A percentile compares a stretch with the other conserved stretches of the same genome.
phyloP scores from a whole-genome alignment of 2,888 invertebrate genomes.

The Euphydryas editha region DNA sequence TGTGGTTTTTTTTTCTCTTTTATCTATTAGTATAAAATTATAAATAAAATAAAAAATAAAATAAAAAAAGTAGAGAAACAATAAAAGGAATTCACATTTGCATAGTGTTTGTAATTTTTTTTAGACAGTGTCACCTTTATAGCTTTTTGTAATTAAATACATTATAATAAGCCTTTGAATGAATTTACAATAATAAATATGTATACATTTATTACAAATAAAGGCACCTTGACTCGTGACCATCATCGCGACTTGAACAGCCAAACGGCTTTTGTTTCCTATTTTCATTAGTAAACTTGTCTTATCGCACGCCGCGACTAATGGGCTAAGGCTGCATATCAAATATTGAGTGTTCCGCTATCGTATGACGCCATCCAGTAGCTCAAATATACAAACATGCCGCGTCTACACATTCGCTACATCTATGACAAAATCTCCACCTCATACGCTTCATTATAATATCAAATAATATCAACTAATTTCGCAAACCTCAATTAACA shows the following conservation, averaged over 20 bases:
- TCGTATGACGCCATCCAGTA: slow-evolving; percentile 71
- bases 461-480: too few species aligned
- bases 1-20: too few species aligned
- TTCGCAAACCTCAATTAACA: too few species aligned
- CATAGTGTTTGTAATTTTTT: too few species aligned
- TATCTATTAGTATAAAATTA: too few species aligned
- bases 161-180: too few species aligned
- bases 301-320: slow-evolving; percentile 69
- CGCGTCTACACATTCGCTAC: slow-evolving; percentile 2
- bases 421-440: background rate
- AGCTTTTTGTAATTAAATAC: too few species aligned
- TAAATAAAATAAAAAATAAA: too few species aligned
- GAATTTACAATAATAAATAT: background rate
- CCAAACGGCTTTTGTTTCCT: slow-evolving; percentile 51
- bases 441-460: background rate
- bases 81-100: too few species aligned
- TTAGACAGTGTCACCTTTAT: too few species aligned
- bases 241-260: slow-evolving; percentile 9
- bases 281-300: slow-evolving; percentile 77
- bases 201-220: background rate
- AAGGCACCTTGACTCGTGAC: slow-evolving; percentile 14
- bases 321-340: slow-evolving; percentile 65
- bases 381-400: slow-evolving; percentile 7
- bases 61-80: background rate
- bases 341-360: slow-evolving; percentile 79